Conservation (phyloP, 2,113 vertebrate genomes). For the Glareola pratincola region DNA sequence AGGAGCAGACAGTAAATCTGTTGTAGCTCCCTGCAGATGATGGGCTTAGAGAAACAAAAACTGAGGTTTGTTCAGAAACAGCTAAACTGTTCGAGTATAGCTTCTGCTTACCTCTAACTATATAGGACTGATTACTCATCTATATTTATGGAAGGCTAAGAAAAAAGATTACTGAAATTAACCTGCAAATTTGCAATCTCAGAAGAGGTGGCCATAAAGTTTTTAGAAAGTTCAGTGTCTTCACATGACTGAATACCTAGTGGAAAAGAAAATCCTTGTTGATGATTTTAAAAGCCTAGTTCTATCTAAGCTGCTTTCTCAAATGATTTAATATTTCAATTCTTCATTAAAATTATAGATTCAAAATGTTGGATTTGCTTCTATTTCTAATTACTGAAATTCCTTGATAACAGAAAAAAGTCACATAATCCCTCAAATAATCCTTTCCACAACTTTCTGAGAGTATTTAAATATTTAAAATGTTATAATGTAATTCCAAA, state of each 20-base stretch:
- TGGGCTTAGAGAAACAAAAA: not conserved
- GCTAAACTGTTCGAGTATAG: not conserved
- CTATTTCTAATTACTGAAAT: not conserved
- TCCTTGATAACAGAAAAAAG: not conserved
- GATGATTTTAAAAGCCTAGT: not conserved
- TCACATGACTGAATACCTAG: not conserved
- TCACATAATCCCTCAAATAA: not conserved
- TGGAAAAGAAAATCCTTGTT: not conserved
- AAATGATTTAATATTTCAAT: not conserved
- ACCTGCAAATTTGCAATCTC: not conserved
- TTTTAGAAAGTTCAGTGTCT: not conserved
- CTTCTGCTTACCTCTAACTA: not conserved
- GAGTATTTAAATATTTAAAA: not conserved
- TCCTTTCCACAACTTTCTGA: not conserved
- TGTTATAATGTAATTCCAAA: not conserved
- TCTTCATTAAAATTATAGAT: not conserved
- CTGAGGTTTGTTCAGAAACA: not conserved
- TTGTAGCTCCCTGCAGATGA: not conserved
- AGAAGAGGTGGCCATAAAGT: fast-evolving
- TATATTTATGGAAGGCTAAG: not conserved
- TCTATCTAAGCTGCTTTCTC: not conserved
- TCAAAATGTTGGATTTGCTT: not conserved
- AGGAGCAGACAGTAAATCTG: not conserved
- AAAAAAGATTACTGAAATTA: not conserved
- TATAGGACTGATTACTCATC: not conserved